Percentiles rank a stretch among this genome's conserved stretches.
phyloP scores from a whole-genome alignment of 2,888 invertebrate genomes.

The Incurvaria masculella region DNA sequence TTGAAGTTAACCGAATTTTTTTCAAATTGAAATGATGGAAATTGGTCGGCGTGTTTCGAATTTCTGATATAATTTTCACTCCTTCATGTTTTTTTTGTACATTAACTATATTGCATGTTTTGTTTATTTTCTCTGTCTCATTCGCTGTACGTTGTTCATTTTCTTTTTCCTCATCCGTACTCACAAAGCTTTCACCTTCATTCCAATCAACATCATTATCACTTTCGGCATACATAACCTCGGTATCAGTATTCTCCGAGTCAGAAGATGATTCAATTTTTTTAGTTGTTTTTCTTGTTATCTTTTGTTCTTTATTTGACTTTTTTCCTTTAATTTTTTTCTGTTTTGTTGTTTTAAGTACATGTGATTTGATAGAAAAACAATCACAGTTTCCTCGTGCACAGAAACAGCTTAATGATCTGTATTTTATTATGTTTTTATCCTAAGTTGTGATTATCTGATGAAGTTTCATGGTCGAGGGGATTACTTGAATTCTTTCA shows the following conservation, averaged over 20 bases:
- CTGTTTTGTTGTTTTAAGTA: not conserved
- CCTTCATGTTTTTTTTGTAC: no score
- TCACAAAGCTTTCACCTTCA: not conserved
- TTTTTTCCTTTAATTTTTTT: not conserved
- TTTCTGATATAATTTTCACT: no score
- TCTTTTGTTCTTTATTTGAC: not conserved
- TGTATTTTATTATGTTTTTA: constrained; percentile 1
- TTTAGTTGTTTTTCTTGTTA: not conserved
- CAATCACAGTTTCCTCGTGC: constrained; percentile 1
- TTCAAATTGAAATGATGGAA: no score
- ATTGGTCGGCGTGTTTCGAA: no score
- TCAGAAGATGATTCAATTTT: not conserved
- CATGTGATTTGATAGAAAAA: not conserved
- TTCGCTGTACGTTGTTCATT: no score
- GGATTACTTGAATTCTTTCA: not conserved
- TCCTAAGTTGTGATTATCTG: not conserved
- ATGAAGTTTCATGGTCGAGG: constrained; percentile 1
- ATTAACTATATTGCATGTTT: no score
- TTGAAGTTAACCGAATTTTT: no score
- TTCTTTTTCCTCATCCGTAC: not conserved
- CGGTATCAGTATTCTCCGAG: not conserved
- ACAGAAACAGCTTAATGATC: constrained; percentile 2
- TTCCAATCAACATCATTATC: not conserved
- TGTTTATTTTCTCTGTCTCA: no score
- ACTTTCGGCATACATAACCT: not conserved